Evolutionary conservation across 2,797 vertebrate species (phyloP), one percentile per base, ranked within the genome.

Genomic region (Crypturellus tataupa): DNA sequence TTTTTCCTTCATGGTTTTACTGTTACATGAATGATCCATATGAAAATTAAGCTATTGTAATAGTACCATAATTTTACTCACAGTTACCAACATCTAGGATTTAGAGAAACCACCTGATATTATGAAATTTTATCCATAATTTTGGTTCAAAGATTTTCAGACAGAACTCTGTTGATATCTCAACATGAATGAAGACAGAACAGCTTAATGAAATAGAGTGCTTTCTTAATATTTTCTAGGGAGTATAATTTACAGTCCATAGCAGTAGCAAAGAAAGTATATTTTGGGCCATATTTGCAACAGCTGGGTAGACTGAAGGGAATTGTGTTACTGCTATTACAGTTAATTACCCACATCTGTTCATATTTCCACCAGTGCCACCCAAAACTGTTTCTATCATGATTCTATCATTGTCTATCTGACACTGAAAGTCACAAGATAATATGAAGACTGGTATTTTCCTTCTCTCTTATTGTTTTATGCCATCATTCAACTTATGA

Each of bases 291-390:
- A 58, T 75, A 73, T 83, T 69, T 86, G 31, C 49, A 75, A 72
- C 40, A 90, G 53, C 23, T 67, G 69, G 67, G 68, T 64, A 82
- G n/a, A 39, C 16, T 87, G 76, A 77, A 91, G 80, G 15, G 49
- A 79, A 72, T 58, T 65, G 42, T 62, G 13, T 60, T 75, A 20
- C 19, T 83, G 25, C 8, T 90, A 20, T 65, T 86, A 53, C 7
- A 69, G 89, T 65, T 93, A 94, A 69, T 90, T 93, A 65, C 40
- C 37, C 20, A 19, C 83, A 69, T 86, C 69, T 82, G 10, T 39
- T 94, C n/a, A 33, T 64, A 63, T 64, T 78, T 89, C 44, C 39
- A 95, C 65, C 31, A 82, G n/a, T 0, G 1, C 17, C 14, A 60
- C 9, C 7, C 29, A 24, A 17, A 51, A 51, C 72, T 59, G 6